Evolutionary conservation across 2,113 vertebrate genomes (phyloP).

Genomic region (Heliornis fulica): DNA sequence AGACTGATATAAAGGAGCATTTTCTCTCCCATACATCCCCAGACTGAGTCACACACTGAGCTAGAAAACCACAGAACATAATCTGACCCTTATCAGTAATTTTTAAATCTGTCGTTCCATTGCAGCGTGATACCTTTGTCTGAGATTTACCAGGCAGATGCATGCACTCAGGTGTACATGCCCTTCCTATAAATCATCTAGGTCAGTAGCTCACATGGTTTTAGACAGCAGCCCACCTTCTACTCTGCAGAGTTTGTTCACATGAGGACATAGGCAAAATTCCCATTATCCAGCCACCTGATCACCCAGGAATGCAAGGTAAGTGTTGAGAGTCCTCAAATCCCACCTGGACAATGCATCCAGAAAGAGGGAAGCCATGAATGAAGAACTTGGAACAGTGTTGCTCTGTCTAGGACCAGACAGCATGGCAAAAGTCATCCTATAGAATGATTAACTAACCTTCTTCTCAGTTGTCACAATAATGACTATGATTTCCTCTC

Average conservation of each 20-base stretch:
- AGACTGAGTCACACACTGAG: not conserved
- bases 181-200: not conserved
- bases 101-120: not conserved
- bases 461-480: not conserved
- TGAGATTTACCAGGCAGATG: not conserved
- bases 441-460: not conserved
- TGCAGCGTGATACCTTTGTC: not conserved
- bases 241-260: rapidly evolving
- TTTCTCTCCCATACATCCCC: not conserved
- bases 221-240: not conserved
- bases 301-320: not conserved
- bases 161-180: not conserved
- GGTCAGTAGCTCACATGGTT: not conserved
- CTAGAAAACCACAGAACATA: not conserved
- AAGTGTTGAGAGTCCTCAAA: not conserved
- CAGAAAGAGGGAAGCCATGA: not conserved
- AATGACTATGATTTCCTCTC: not conserved
- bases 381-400: not conserved
- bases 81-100: not conserved
- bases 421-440: not conserved
- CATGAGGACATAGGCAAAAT: not conserved
- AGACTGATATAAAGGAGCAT: not conserved
- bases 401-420: not conserved
- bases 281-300: not conserved
- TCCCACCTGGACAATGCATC: not conserved